Percentiles rank a stretch among this genome's conserved stretches.
Conservation (phyloP, 1,140 invertebrate species). For the Brachionus angularis region DNA sequence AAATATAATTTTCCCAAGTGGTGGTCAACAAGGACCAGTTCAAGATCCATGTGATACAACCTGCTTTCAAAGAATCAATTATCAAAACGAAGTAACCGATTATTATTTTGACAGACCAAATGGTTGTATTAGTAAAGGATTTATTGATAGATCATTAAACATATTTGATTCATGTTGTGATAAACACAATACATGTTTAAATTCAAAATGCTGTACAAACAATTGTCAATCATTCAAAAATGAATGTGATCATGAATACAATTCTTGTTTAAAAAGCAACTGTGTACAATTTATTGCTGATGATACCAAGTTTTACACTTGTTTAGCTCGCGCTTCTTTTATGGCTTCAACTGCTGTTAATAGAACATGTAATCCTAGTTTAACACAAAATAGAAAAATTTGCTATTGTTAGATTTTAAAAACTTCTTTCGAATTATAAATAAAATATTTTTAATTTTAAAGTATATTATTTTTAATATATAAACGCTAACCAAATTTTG, state of each 20-base stretch:
- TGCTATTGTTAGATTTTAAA: conserved; percentile 14
- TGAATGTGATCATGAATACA: conserved; percentile 32
- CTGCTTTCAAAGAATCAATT: conserved; percentile 39
- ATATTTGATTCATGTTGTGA: conserved; percentile 38
- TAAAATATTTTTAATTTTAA: too few species aligned
- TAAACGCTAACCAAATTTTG: too few species aligned
- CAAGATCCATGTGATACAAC: conserved; percentile 22
- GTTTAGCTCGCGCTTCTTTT: conserved; percentile 19
- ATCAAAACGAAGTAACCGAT: conserved; percentile 27
- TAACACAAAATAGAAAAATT: conserved; percentile 31
- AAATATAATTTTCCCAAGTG: neutral
- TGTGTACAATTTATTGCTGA: conserved; percentile 19
- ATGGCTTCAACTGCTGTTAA: conserved; percentile 36
- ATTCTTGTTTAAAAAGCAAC: conserved; percentile 25
- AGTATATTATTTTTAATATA: too few species aligned
- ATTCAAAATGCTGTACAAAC: conserved; percentile 30
- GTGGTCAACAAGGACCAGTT: neutral
- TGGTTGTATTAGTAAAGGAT: conserved; percentile 38
- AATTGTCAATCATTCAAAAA: conserved; percentile 37
- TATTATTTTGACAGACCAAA: conserved; percentile 42
- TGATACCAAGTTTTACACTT: conserved; percentile 34
- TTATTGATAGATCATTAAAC: conserved; percentile 6
- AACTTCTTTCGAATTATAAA: neutral
- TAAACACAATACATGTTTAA: conserved; percentile 31
- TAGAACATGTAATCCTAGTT: conserved; percentile 7